These are phyloP conservation scores for Microtus oregoni DNA, from an alignment of 2,113 vertebrate genomes.

Conservation along the genomic window DNA sequence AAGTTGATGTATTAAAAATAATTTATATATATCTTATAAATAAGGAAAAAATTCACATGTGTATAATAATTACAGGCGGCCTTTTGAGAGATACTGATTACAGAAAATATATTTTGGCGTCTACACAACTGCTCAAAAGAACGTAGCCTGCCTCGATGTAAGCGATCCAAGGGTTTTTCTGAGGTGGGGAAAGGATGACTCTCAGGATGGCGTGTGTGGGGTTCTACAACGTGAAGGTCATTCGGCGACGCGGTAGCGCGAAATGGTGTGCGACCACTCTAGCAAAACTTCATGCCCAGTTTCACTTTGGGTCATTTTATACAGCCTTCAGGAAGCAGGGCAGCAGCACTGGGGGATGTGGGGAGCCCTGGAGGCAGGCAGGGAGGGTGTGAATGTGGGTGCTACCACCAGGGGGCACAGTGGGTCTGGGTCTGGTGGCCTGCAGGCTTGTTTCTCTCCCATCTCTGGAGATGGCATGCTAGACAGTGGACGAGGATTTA, in stretches of 20 bases:
- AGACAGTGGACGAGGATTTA: background rate
- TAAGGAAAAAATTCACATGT: slow-evolving; percentile 76
- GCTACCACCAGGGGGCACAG: background rate
- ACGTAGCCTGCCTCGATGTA: slow-evolving; percentile 50
- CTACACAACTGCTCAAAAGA: slow-evolving; percentile 75
- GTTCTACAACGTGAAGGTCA: background rate
- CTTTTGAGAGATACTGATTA: slow-evolving; percentile 76
- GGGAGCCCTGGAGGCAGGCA: rapidly evolving
- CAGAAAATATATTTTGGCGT: slow-evolving; percentile 80
- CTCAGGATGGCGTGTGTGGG: background rate
- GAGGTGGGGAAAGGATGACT: background rate
- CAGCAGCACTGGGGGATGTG: background rate
- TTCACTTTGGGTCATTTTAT: background rate
- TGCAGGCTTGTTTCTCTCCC: background rate
- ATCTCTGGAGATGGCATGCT: background rate
- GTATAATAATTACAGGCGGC: slow-evolving; percentile 70
- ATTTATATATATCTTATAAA: slow-evolving; percentile 80
- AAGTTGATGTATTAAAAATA: slow-evolving; percentile 85
- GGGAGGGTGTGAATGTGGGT: background rate
- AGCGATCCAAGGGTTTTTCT: slow-evolving; percentile 63
- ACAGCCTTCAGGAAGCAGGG: background rate
- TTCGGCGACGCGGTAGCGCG: background rate
- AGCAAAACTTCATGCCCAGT: slow-evolving; percentile 60
- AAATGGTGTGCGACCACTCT: background rate
- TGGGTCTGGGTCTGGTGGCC: background rate